Percentiles rank a stretch among this genome's conserved stretches.
Evolutionary conservation across 2,113 vertebrate species (phyloP).

Genomic region (Phalacrocorax pelagicus): DNA sequence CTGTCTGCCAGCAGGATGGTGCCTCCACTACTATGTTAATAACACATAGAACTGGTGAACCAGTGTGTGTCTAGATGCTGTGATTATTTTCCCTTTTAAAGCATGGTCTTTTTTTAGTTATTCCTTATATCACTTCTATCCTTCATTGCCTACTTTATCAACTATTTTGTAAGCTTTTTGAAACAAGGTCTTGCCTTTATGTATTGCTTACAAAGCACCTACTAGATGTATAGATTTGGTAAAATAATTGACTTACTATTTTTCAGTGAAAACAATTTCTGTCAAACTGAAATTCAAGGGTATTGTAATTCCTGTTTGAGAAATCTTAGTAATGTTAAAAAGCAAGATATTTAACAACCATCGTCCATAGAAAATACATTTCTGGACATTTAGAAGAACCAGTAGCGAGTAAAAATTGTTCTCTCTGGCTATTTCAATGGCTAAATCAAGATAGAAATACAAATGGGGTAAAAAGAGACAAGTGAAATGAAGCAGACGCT

Average conservation of each 20-base stretch:
- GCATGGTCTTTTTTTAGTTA: background rate
- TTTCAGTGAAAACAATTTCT: background rate
- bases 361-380: background rate
- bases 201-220: background rate
- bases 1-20: background rate
- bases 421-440: background rate
- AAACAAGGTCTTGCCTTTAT: background rate
- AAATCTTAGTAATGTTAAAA: background rate
- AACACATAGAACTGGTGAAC: background rate
- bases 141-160: background rate
- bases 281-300: background rate
- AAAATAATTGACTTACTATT: background rate
- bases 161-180: background rate
- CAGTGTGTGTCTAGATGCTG: background rate
- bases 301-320: background rate
- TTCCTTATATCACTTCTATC: background rate
- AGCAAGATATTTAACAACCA: background rate
- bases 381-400: background rate
- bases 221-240: background rate
- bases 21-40: background rate
- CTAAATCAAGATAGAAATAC: background rate
- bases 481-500: background rate
- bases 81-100: background rate
- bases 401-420: background rate
- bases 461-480: background rate